phyloP scores from a whole-genome alignment of 2,797 vertebrate genomes.

The Poeciliopsis gracilis region DNA sequence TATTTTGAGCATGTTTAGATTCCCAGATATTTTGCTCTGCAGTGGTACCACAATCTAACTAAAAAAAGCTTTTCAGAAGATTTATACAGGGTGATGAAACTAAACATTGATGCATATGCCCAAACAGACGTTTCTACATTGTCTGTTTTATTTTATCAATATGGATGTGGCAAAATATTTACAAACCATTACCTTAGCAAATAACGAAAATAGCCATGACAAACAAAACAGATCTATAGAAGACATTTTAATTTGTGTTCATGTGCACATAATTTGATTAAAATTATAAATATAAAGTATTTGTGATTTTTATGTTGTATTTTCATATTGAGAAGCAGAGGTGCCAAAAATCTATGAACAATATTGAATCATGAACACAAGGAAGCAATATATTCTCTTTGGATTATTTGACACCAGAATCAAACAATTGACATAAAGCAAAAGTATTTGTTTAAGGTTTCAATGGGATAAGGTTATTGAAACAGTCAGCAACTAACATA shows the following conservation, averaged over 20 bases:
- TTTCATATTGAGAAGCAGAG: background rate
- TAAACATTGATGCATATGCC: background rate
- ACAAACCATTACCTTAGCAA: background rate
- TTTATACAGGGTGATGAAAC: background rate
- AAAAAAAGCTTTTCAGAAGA: background rate
- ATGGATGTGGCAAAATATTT: background rate
- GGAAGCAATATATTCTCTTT: background rate
- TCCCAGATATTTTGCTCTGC: background rate
- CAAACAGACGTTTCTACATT: background rate
- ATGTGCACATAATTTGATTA: too few relatives aligned
- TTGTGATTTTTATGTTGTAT: too few relatives aligned
- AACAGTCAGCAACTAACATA: background rate
- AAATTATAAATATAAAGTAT: too few relatives aligned
- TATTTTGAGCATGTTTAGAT: constrained; percentile 1
- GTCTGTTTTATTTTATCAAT: background rate
- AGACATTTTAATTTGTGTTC: too few relatives aligned
- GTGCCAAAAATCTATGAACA: background rate
- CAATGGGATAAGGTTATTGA: background rate
- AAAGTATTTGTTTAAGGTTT: background rate
- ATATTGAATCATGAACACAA: background rate
- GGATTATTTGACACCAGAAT: background rate
- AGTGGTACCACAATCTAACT: background rate
- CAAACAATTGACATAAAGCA: background rate
- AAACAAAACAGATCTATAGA: background rate
- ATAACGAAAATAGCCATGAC: background rate